Conservation (phyloP, 2,113 vertebrate genomes). For the Narcine bancroftii region DNA sequence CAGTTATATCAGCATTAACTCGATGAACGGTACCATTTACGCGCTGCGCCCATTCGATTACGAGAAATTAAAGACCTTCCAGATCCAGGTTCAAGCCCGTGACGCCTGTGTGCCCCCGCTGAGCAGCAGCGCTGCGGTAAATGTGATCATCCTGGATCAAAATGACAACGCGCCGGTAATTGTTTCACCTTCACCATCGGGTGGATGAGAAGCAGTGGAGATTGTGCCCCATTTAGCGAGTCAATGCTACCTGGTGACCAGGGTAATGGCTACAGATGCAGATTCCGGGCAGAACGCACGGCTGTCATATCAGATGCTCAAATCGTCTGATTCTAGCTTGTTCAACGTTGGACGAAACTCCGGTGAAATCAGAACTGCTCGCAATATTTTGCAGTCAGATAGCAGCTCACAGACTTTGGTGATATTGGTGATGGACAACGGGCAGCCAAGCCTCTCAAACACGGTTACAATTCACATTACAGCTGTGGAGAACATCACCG, state of each 20-base stretch:
- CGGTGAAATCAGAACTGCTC: slow-evolving; percentile 55
- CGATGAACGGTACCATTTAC: slow-evolving; percentile 42
- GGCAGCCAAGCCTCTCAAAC: slow-evolving; percentile 56
- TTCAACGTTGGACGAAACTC: background rate
- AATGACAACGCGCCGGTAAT: too few relatives aligned
- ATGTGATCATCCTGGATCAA: too few relatives aligned
- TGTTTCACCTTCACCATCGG: too few relatives aligned
- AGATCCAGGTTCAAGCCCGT: slow-evolving; percentile 42
- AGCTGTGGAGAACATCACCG: background rate
- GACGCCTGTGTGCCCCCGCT: slow-evolving; percentile 46
- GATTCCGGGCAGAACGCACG: too few relatives aligned
- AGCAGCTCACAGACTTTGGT: slow-evolving; percentile 55
- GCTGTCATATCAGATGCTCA: too few relatives aligned
- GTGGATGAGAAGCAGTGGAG: too few relatives aligned
- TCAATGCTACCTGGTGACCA: too few relatives aligned
- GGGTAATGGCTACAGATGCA: too few relatives aligned
- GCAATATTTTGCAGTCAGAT: slow-evolving; percentile 50
- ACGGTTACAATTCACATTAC: slow-evolving; percentile 49
- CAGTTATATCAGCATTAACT: slow-evolving; percentile 45
- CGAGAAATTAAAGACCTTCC: slow-evolving; percentile 48
- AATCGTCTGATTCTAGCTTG: too few relatives aligned
- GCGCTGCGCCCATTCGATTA: slow-evolving; percentile 47
- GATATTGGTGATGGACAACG: slow-evolving; percentile 60
- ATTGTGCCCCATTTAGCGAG: too few relatives aligned
- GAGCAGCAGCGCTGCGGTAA: slow-evolving; percentile 39